These are phyloP conservation scores for Phengaris alcon DNA, from an alignment of 2,888 invertebrate species.

Conservation along the genomic window DNA sequence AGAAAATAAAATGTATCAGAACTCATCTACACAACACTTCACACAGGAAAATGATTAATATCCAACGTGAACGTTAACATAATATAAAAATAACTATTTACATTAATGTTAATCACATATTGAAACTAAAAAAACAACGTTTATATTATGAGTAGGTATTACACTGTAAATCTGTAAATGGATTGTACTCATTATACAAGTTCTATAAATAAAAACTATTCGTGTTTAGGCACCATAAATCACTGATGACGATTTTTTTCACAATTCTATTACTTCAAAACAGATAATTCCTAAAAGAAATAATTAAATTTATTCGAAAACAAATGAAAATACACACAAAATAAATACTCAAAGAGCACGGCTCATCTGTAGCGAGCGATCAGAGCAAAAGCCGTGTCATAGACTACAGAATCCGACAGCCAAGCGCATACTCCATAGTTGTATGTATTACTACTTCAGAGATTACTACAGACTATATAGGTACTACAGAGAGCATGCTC, in stretches of 20 bases:
- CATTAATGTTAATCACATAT: conserved; percentile 65
- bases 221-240: conserved; percentile 45
- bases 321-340: conserved; percentile 40
- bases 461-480: too few species aligned
- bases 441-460: too few species aligned
- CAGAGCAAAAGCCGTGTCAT: conserved; percentile 11
- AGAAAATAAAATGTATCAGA: conserved; percentile 37
- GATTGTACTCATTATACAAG: conserved; percentile 38
- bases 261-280: conserved; percentile 34
- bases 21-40: conserved; percentile 46
- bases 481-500: too few species aligned
- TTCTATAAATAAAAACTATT: conserved; percentile 46
- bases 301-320: conserved; percentile 41
- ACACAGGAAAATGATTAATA: conserved; percentile 43
- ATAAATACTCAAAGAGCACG: conserved; percentile 30
- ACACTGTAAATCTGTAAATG: conserved; percentile 35
- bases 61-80: conserved; percentile 59
- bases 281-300: conserved; percentile 34
- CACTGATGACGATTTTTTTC: conserved; percentile 48
- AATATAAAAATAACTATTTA: conserved; percentile 56
- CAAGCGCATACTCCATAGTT: not conserved
- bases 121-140: conserved; percentile 43
- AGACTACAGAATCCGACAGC: not conserved
- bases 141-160: conserved; percentile 36
- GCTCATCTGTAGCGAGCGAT: not conserved